These are phyloP conservation scores for Phoenicopterus ruber DNA, from an alignment of 2,113 vertebrate genomes.

Conservation along the genomic window DNA sequence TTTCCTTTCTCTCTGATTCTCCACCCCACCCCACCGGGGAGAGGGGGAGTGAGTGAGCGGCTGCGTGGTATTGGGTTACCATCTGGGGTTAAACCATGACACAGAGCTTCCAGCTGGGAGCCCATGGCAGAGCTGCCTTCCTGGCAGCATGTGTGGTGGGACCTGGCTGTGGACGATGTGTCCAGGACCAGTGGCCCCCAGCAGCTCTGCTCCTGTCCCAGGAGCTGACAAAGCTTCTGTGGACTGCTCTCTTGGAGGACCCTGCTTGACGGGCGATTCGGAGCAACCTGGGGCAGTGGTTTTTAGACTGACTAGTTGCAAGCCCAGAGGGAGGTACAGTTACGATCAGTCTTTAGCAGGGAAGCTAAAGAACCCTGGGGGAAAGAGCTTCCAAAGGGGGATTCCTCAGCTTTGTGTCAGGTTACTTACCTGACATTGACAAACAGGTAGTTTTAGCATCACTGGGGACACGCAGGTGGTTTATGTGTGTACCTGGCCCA, in stretches of 20 bases:
- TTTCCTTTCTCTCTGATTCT: too few species aligned
- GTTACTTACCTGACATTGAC: not conserved
- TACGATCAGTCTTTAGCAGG: not conserved
- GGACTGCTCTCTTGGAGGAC: not conserved
- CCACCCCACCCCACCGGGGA: too few species aligned
- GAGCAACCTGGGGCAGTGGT: not conserved
- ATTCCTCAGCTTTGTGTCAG: not conserved
- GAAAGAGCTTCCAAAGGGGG: not conserved
- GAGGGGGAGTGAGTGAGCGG: too few species aligned
- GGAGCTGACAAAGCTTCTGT: not conserved
- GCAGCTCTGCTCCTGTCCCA: not conserved
- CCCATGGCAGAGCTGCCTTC: not conserved
- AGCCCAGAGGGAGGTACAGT: not conserved
- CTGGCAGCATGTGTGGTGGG: not conserved
- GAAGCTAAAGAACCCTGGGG: not conserved
- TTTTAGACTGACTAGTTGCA: not conserved
- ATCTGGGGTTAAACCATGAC: too few species aligned
- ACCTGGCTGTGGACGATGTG: not conserved
- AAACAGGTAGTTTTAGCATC: not conserved
- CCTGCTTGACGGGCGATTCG: fast-evolving
- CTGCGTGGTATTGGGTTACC: too few species aligned
- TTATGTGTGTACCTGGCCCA: not conserved
- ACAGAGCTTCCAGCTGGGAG: not conserved
- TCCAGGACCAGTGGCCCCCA: not conserved
- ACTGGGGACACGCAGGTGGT: not conserved